phyloP scores from a whole-genome alignment of 2,113 vertebrate species.

The Dolichotis patagonum region DNA sequence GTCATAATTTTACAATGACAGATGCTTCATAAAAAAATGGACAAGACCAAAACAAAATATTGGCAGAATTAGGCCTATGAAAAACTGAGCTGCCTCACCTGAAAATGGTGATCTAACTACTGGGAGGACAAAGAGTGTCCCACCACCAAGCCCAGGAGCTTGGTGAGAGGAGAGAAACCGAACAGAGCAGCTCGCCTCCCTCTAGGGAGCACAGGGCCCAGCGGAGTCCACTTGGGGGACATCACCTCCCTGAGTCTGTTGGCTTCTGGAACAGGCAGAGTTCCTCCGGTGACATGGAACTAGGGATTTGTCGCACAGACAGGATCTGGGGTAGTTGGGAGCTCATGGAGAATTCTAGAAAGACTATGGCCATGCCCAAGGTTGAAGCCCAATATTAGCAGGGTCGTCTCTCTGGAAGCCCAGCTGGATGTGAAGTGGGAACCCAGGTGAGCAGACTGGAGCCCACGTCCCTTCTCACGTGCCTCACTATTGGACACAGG shows the following conservation, averaged over 20 bases:
- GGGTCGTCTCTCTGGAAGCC: background rate
- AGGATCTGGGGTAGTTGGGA: background rate
- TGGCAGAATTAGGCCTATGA: constrained; percentile 37
- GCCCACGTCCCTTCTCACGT: background rate
- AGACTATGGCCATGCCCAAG: background rate
- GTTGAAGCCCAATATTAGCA: background rate
- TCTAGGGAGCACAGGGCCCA: background rate
- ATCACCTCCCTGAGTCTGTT: background rate
- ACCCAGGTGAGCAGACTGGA: background rate
- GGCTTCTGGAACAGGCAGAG: background rate
- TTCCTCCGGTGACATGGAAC: background rate
- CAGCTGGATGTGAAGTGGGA: background rate
- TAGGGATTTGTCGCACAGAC: background rate
- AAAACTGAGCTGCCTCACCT: constrained; percentile 48
- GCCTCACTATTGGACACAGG: background rate
- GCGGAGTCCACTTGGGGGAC: background rate
- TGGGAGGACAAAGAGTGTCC: constrained; percentile 48
- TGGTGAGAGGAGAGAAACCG: background rate
- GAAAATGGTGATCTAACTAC: constrained; percentile 47
- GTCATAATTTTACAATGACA: constrained; percentile 70
- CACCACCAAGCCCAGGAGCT: background rate
- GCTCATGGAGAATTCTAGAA: background rate
- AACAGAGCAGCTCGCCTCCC: background rate
- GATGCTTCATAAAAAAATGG: constrained; percentile 53
- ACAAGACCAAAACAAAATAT: constrained; percentile 35